A percentile compares a stretch with the other conserved stretches of the same genome.
These are phyloP conservation scores for Plebejus anna DNA, from an alignment of 2,888 invertebrate species.

Conservation along the genomic window DNA sequence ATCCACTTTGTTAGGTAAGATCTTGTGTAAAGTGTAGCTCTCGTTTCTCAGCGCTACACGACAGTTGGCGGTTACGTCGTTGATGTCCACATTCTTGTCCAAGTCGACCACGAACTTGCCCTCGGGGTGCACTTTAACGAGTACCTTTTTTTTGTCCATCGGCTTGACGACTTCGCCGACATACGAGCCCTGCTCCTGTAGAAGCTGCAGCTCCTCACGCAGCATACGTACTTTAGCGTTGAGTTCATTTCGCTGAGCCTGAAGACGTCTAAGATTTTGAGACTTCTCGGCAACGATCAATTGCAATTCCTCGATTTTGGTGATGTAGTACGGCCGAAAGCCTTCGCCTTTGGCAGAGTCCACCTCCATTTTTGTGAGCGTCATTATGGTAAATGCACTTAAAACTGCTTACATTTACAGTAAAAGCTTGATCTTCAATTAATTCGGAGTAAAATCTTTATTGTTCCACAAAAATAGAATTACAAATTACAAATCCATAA, in stretches of 20 bases:
- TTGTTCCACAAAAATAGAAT: background rate
- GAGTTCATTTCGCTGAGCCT: slow-evolving; percentile 98
- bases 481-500: slow-evolving; percentile 12
- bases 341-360: slow-evolving; percentile 90
- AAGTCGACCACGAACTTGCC: slow-evolving; percentile 99
- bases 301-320: slow-evolving; percentile 98
- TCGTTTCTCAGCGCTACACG: slow-evolving; percentile 98
- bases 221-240: slow-evolving; percentile 99
- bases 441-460: slow-evolving; percentile 29
- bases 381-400: slow-evolving; percentile 53
- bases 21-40: slow-evolving; percentile 98
- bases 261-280: slow-evolving; percentile 96
- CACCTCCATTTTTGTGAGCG: slow-evolving; percentile 84
- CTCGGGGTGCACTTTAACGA: slow-evolving; percentile 99
- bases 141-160: slow-evolving; percentile 99
- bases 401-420: slow-evolving; percentile 32
- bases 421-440: slow-evolving; percentile 24
- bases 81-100: slow-evolving; percentile 99
- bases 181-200: slow-evolving; percentile 99
- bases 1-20: slow-evolving; percentile 99
- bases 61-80: slow-evolving; percentile 98
- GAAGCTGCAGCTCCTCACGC: slow-evolving; percentile 96
- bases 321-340: slow-evolving; percentile 97
- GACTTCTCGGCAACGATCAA: slow-evolving; percentile 98
- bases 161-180: slow-evolving; percentile 99